Conservation (phyloP, 1,140 invertebrate species). For the Mesaphorura yosii region DNA sequence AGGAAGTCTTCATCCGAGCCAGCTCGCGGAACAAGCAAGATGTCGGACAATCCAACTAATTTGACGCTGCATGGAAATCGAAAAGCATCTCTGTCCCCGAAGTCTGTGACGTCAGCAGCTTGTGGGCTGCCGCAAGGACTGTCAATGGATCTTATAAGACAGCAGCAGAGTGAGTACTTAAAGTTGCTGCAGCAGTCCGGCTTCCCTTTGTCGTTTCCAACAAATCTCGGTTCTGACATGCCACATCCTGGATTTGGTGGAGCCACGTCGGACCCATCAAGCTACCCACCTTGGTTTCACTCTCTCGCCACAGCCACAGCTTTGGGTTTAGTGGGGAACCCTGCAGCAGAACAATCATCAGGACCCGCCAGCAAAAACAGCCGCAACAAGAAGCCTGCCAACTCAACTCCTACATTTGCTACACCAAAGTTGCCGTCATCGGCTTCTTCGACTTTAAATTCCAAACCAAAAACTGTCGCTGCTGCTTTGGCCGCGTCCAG, state of each 20-base stretch:
- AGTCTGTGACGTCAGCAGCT: too few relatives aligned
- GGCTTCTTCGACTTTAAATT: too few relatives aligned
- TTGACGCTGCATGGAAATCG: too few relatives aligned
- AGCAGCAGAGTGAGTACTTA: constrained; percentile 28
- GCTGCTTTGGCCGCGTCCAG: constrained; percentile 25
- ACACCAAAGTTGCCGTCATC: constrained; percentile 20
- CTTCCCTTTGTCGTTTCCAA: constrained; percentile 6
- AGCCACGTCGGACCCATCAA: constrained; percentile 5
- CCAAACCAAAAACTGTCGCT: constrained; percentile 27
- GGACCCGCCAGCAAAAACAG: constrained; percentile 5
- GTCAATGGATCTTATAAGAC: too few relatives aligned
- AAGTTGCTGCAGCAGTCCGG: constrained; percentile 28
- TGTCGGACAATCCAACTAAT: too few relatives aligned
- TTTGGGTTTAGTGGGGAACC: background rate
- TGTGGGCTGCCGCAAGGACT: too few relatives aligned
- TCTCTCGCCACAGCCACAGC: constrained; percentile 16
- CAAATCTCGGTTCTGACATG: too few relatives aligned
- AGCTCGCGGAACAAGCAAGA: background rate
- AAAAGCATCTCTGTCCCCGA: background rate
- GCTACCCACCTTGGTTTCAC: constrained; percentile 23
- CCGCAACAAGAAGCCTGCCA: constrained; percentile 21
- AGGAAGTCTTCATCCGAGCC: background rate
- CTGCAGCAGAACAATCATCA: constrained; percentile 10
- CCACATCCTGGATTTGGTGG: background rate
- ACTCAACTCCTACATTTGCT: constrained; percentile 21